Percentiles rank a stretch among this genome's conserved stretches.
These are phyloP conservation scores for Yponomeuta evonymella DNA, from an alignment of 2,888 invertebrate species.

Conservation along the genomic window DNA sequence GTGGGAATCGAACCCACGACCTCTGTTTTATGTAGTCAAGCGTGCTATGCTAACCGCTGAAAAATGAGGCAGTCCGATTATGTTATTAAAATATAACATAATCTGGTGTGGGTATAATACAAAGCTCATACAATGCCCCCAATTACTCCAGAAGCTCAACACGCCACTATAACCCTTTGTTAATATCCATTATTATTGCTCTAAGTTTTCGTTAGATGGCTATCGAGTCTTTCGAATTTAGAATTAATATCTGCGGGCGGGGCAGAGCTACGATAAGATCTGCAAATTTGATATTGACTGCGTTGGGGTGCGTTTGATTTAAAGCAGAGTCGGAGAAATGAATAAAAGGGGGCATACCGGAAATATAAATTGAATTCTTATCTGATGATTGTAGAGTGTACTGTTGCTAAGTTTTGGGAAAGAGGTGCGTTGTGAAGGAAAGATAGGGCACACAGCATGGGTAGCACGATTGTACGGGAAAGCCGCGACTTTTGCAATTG, in stretches of 20 bases:
- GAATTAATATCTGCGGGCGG: slow-evolving; percentile 38
- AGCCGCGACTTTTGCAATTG: too few relatives aligned
- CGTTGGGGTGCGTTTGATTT: slow-evolving; percentile 57
- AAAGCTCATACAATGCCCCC: not conserved
- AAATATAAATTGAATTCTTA: slow-evolving; percentile 65
- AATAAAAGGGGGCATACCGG: slow-evolving; percentile 33
- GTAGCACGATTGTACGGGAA: too few relatives aligned
- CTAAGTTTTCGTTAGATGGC: slow-evolving; percentile 32
- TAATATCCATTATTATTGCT: not conserved
- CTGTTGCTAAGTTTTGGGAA: not conserved
- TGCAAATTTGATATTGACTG: slow-evolving; percentile 20
- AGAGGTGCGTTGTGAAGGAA: not conserved
- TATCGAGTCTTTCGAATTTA: slow-evolving; percentile 38
- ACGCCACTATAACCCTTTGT: not conserved
- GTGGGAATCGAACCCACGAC: too few relatives aligned
- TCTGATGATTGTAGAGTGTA: slow-evolving; percentile 28
- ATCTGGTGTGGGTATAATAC: too few relatives aligned
- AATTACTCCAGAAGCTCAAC: not conserved
- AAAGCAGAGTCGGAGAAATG: slow-evolving; percentile 49
- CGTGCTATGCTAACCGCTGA: too few relatives aligned
- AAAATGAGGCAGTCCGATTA: too few relatives aligned
- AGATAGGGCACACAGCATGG: not conserved
- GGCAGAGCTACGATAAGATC: slow-evolving; percentile 20
- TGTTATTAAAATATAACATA: too few relatives aligned
- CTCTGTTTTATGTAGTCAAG: too few relatives aligned